Base-by-base conservation (phyloP, 2,888 invertebrate genomes). In the Zeuzera pyrina region DNA sequence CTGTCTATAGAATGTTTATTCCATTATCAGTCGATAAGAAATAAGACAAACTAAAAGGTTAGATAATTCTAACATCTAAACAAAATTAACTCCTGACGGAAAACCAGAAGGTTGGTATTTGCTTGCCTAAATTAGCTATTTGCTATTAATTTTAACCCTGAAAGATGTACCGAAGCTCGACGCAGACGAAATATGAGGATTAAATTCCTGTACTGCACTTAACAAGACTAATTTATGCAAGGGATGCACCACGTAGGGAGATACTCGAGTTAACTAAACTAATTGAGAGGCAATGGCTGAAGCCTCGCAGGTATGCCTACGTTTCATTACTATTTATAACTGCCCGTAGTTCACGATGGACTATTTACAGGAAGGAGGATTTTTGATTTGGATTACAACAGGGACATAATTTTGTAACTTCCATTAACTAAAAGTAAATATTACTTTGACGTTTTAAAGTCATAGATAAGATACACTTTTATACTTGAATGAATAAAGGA, bases 121-220 rank as follows among this genome's bases (percentile, higher is more conserved):
- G 41, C 31, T 57, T 57, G 60, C 33, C 10, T 19, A 29, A 24
- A 41, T 23, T 23, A 37, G 31, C 49, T 55, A 57, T 59, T 49
- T 55, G 51, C 54, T 55, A 67, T 69, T 66, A 60, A 68, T 70
- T 72, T 61, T 57, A 61, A 62, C 70, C 61, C 66, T 71, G 65
- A 67, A 77, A 79, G 78, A 79, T 76, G 72, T 73, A 68, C 73
- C 70, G 68, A 76, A 70, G 67, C 62, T 55, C 57, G 49, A 57
- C 52, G 69, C 72, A 78, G 76, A 72, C 77, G 79, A 81, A 81
- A 81, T 81, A 83, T 81, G 78, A 74, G 79, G 77, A 81, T 81
- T 79, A 79, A 79, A 83, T 78, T 83, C 78, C 74, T 70, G 76
- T 68, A 74, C 68, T 76, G 77, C 77, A 77, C 72, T 81, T 79